Evolutionary conservation across 2,888 invertebrate genomes (phyloP).

Genomic region (Cryptophagus acutangulus): DNA sequence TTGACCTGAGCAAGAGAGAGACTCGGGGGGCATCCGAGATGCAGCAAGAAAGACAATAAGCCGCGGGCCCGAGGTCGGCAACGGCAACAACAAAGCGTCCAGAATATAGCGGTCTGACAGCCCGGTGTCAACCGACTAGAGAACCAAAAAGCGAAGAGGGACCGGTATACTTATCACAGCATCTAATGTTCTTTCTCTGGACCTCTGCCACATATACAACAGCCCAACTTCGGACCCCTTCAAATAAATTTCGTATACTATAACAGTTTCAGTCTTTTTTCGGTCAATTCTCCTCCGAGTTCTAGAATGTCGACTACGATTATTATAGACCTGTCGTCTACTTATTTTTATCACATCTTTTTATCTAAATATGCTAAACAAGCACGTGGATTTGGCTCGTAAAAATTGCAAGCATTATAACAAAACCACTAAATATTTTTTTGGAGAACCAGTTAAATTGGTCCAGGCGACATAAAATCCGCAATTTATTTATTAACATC

Average conservation of each 20-base stretch:
- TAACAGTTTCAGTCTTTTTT: no score
- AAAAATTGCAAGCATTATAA: no score
- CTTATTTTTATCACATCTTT: no score
- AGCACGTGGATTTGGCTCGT: no score
- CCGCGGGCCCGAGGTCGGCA: conserved; percentile 31
- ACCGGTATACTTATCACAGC: conserved; percentile 38
- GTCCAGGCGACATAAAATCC: no score
- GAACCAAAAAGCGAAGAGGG: conserved; percentile 27
- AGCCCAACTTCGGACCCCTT: conserved; percentile 7
- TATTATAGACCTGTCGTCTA: no score
- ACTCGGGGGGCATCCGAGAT: no score
- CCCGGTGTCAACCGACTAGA: conserved; percentile 40
- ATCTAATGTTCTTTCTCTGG: conserved; percentile 36
- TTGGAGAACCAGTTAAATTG: no score
- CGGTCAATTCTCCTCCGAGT: conserved; percentile 1
- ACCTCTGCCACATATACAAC: conserved; percentile 10
- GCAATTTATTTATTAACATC: no score
- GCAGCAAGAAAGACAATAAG: conserved; percentile 19
- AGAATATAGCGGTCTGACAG: conserved; percentile 35
- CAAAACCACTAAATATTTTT: no score
- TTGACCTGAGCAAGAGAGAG: conserved; percentile 18
- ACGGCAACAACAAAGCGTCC: conserved; percentile 36
- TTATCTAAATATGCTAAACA: no score
- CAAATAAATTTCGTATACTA: no score
- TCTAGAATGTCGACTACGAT: not conserved